Base-by-base conservation (phyloP, 2,797 vertebrate species). In the Bovichtus diacanthus region DNA sequence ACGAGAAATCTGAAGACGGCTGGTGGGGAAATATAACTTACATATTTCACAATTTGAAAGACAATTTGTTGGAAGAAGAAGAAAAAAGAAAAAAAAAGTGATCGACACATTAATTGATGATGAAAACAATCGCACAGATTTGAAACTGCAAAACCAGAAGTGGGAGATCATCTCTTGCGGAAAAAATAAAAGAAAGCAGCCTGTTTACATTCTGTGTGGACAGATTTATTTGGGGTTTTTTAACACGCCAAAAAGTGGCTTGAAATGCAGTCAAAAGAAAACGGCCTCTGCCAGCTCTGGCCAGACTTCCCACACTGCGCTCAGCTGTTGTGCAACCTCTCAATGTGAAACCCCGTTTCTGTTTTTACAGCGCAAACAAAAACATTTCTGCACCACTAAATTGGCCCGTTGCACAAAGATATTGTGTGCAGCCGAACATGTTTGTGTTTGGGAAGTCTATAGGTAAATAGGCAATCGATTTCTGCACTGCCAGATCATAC, bases 281-380 rank as follows among this genome's bases (percentile, higher is more conserved):
- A 8, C 55, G 49, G 70, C 38, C 25, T 66, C 61, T 64, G 70
- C 67, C 70, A 81, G 12, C 44, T 16, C 53, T 2, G 60, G 25
- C 74, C 73, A 77, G 53, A 70, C 75, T 84, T 79, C 80, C 63
- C 75, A 65, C 73, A 54, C 78, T 46, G 23, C 74, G 66, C 69
- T 43, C 39, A 5, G 70, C 39, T 43, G 36, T 92, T 90, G 85
- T 84, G 80, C 84, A 86, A 89, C 58, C 29, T 18, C 43, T 83
- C 49, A 64, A 66, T 47, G 68, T 61, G 70, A 82, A 85, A 79
- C 75, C 77, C 54, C 49, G 31, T 83, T 80, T 77, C 61, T 21
- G 43, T 39, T 58, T 19, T 10, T 69, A 6, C 46, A 49, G 41
- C 67, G 51, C 54, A 59, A 61, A 59, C 29, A 38, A 31, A 15